Evolutionary conservation across 2,888 invertebrate genomes (phyloP).

Genomic region (Polymixis flavicincta): DNA sequence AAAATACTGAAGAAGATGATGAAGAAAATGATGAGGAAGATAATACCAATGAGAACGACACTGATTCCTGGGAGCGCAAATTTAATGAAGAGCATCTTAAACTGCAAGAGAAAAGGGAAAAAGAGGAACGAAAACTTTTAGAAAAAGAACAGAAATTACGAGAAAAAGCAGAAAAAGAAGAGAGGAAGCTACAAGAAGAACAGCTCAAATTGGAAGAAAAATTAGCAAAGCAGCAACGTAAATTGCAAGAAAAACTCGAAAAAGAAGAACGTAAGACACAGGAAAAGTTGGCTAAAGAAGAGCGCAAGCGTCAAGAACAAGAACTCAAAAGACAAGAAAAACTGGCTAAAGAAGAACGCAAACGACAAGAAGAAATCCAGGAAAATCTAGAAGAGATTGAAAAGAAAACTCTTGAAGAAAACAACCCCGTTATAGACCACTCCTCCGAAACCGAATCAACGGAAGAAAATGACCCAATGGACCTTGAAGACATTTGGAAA

Average conservation of each 20-base stretch:
- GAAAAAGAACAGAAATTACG: slow-evolving; percentile 67
- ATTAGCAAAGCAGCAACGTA: slow-evolving; percentile 71
- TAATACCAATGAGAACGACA: slow-evolving; percentile 65
- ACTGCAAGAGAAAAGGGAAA: slow-evolving; percentile 67
- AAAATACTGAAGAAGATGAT: slow-evolving; percentile 70
- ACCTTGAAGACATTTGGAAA: slow-evolving; percentile 85
- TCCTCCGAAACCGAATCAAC: slow-evolving; percentile 75
- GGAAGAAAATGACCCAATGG: slow-evolving; percentile 76
- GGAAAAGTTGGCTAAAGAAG: slow-evolving; percentile 68
- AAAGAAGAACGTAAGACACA: slow-evolving; percentile 70
- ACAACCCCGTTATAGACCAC: slow-evolving; percentile 61
- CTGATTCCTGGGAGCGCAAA: slow-evolving; percentile 60
- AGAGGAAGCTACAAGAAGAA: slow-evolving; percentile 72
- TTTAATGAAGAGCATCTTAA: slow-evolving; percentile 71
- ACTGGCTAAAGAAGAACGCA: slow-evolving; percentile 69
- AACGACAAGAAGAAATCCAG: slow-evolving; percentile 66
- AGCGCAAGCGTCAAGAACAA: slow-evolving; percentile 70
- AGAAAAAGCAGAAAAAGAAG: slow-evolving; percentile 67
- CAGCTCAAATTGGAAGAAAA: slow-evolving; percentile 75
- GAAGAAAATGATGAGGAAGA: slow-evolving; percentile 70
- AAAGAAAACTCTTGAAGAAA: slow-evolving; percentile 71
- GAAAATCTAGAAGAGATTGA: slow-evolving; percentile 72
- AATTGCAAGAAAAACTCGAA: slow-evolving; percentile 73
- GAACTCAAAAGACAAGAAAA: slow-evolving; percentile 72
- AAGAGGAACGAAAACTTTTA: slow-evolving; percentile 67